Percentiles rank a stretch among this genome's conserved stretches.
phyloP scores from a whole-genome alignment of 2,888 invertebrate species.

The Mesopsocus fuscifrons region DNA sequence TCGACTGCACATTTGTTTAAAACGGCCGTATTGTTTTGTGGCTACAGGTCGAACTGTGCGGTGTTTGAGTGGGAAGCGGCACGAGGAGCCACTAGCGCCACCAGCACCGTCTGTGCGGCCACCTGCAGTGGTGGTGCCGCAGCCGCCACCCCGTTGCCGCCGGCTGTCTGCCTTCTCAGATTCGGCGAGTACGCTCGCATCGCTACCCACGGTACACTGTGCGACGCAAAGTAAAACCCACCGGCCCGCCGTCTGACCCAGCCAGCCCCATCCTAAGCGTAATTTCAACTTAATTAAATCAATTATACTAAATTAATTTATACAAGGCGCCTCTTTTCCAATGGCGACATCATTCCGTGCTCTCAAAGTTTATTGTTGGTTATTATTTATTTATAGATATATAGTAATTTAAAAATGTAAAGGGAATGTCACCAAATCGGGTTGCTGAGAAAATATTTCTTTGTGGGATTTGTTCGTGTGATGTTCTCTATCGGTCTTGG shows the following conservation, averaged over 20 bases:
- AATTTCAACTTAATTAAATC: slow-evolving; percentile 9
- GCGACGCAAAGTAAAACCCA: slow-evolving; percentile 1
- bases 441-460: too few species aligned
- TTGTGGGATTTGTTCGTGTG: too few species aligned
- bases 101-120: slow-evolving; percentile 1
- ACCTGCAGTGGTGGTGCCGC: not conserved
- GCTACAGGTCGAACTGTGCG: slow-evolving; percentile 6
- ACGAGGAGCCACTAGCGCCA: slow-evolving; percentile 3
- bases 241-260: slow-evolving; percentile 9
- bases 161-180: slow-evolving; percentile 8
- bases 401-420: too few species aligned
- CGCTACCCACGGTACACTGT: slow-evolving; percentile 8
- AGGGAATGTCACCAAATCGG: too few species aligned
- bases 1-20: too few species aligned
- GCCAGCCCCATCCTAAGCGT: slow-evolving; percentile 3
- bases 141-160: slow-evolving; percentile 3
- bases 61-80: slow-evolving; percentile 3
- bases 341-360: slow-evolving; percentile 8
- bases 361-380: not conserved
- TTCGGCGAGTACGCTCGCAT: slow-evolving; percentile 1
- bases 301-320: slow-evolving; percentile 8
- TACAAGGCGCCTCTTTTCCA: slow-evolving; percentile 3
- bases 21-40: too few species aligned
- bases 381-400: not conserved
- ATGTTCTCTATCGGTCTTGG: too few species aligned